Conservation (phyloP, 2,797 vertebrate genomes). For the Propithecus deckenii region DNA sequence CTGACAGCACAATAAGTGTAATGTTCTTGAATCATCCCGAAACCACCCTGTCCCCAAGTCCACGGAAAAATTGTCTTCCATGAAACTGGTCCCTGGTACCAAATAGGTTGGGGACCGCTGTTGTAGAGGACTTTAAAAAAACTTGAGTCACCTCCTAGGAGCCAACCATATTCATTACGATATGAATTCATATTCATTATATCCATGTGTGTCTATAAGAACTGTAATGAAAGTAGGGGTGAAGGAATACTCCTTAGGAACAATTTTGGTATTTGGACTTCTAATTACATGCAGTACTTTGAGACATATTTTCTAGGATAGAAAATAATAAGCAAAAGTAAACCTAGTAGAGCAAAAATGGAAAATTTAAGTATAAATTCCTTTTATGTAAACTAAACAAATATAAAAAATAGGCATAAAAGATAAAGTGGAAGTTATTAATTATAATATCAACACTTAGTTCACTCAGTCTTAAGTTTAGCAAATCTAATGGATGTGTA, state of each 20-base stretch:
- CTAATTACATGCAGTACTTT: neutral
- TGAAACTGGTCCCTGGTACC: too few relatives aligned
- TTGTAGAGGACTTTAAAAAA: neutral
- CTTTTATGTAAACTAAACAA: constrained; percentile 10
- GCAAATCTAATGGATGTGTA: neutral
- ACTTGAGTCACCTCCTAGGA: neutral
- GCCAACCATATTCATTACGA: neutral
- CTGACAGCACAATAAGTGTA: too few relatives aligned
- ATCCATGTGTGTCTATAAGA: neutral
- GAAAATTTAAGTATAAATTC: constrained; percentile 7
- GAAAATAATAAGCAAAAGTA: constrained; percentile 10
- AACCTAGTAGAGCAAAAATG: neutral
- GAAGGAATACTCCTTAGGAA: neutral
- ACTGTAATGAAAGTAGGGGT: neutral
- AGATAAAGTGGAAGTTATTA: neutral
- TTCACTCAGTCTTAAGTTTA: neutral
- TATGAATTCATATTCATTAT: neutral
- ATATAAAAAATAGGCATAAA: neutral
- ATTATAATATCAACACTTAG: neutral
- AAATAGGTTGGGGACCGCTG: too few relatives aligned
- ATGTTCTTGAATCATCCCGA: too few relatives aligned
- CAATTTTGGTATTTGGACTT: neutral
- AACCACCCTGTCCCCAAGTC: too few relatives aligned
- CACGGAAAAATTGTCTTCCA: too few relatives aligned
- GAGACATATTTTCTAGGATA: neutral